Evolutionary conservation across 2,113 vertebrate genomes (phyloP), one percentile per base, ranked within the genome.

Genomic region (Gorsachius goisagi): DNA sequence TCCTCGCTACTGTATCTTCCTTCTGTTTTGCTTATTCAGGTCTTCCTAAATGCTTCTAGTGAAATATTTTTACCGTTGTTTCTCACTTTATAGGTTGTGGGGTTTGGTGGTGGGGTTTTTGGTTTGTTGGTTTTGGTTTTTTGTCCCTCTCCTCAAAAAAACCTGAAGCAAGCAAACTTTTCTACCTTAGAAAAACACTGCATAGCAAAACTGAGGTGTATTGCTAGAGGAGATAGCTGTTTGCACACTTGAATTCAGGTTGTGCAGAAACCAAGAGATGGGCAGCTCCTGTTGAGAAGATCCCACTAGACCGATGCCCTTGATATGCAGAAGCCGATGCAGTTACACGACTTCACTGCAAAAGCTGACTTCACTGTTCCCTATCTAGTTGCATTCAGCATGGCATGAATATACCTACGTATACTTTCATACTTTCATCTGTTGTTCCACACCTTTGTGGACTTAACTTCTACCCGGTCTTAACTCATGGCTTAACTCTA

Each of bases 391-490:
- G 20, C 44, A 53, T 47, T 64, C 50, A 71, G 37, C 62, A 28
- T 14, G 4, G 20, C 33, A 72, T 15, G 45, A 66, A 66, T 41
- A 72, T 2, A 64, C 28, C 44, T 52, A 39, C 20, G 15, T 22
- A 33, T 9, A 39, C 6, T 19, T 58, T 24, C 15, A 49, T 11
- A 33, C 23, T 50, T 45, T 35, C 27, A 20, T 12, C 33, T 45
- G 11, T 22, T 58, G 9, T 35, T 56, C 15, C 19, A 30, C 30
- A n/a, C 17, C 4, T 0, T 76, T 86, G 52, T 0, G 0, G n/a
- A 47, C 45, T 37, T 63, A 63, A 56, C 5, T 4, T 58, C 44
- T 53, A 30, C 15, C 7, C n/a, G 59, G 35, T 18, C 47, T 33
- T 49, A 69, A 69, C 72, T 56, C 33, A 3, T 15, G 28, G 26